These are phyloP conservation scores for Drosophila picticornis DNA, from an alignment of 2,888 invertebrate species.

Conservation along the genomic window DNA sequence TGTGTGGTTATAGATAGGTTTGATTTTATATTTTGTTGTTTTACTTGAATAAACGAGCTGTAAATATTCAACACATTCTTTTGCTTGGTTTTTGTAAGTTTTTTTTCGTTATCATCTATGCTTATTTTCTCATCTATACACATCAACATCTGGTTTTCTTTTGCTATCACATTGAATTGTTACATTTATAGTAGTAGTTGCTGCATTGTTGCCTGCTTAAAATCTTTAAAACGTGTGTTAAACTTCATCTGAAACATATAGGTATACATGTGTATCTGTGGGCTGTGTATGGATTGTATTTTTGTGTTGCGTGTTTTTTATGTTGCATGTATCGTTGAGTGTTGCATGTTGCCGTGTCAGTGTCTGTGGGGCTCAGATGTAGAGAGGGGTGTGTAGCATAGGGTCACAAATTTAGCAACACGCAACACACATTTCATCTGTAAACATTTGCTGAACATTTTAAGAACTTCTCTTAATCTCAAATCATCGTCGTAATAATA, in stretches of 20 bases:
- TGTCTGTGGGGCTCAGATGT: constrained; percentile 36
- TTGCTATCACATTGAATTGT: constrained; percentile 85
- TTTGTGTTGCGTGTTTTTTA: constrained; percentile 32
- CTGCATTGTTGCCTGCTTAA: constrained; percentile 74
- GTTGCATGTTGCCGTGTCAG: constrained; percentile 23
- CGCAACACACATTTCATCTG: constrained; percentile 50
- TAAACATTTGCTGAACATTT: constrained; percentile 63
- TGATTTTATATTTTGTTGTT: constrained; percentile 66
- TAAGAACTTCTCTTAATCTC: constrained; percentile 36
- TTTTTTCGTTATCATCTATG: constrained; percentile 66
- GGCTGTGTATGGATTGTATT: constrained; percentile 43
- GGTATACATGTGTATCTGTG: constrained; percentile 51
- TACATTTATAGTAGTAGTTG: constrained; percentile 84
- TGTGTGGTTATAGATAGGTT: constrained; percentile 74
- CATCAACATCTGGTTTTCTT: constrained; percentile 82
- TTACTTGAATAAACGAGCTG: constrained; percentile 78
- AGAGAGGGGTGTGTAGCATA: constrained; percentile 24
- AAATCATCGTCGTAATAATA: constrained; percentile 34
- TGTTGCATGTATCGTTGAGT: constrained; percentile 33
- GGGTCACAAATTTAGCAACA: not conserved
- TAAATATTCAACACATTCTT: constrained; percentile 81
- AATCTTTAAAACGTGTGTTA: constrained; percentile 77
- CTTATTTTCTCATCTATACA: constrained; percentile 72
- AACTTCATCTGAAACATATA: constrained; percentile 79
- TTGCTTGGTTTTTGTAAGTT: constrained; percentile 54